Conservation (phyloP, 2,797 vertebrate genomes). For the Bradypus variegatus region DNA sequence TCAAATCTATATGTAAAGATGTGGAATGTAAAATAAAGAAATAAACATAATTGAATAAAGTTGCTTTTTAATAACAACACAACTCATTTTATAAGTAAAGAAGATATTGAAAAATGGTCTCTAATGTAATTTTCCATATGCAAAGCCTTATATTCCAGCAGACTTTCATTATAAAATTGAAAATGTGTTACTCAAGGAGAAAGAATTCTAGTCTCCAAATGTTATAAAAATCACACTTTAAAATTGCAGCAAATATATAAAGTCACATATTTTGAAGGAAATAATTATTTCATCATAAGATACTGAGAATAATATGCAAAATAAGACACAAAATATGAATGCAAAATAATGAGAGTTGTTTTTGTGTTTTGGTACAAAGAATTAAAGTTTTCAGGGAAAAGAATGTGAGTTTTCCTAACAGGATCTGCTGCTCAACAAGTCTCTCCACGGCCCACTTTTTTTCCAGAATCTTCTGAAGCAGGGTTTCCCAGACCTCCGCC, state of each 20-base stretch:
- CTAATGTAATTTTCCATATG: conserved; percentile 44
- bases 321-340: neutral
- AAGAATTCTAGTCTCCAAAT: conserved; percentile 17
- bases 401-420: neutral
- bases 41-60: conserved; percentile 24
- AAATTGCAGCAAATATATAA: conserved; percentile 20
- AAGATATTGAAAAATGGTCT: conserved; percentile 47
- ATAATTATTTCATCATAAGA: neutral
- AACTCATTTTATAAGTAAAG: conserved; percentile 53
- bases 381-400: neutral
- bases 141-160: conserved; percentile 12
- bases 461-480: neutral
- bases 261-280: conserved; percentile 27
- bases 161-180: conserved; percentile 53
- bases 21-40: conserved; percentile 18
- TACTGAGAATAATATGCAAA: neutral
- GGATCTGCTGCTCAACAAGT: rapidly evolving
- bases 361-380: neutral
- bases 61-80: conserved; percentile 55
- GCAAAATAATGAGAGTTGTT: neutral
- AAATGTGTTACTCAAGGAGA: conserved; percentile 47
- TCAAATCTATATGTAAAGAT: neutral
- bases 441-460: neutral
- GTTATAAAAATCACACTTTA: conserved; percentile 29
- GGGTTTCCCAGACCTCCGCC: neutral